Percentiles rank a stretch among this genome's conserved stretches.
These are phyloP conservation scores for Meriones unguiculatus DNA, from an alignment of 2,113 vertebrate genomes.

Conservation along the genomic window DNA sequence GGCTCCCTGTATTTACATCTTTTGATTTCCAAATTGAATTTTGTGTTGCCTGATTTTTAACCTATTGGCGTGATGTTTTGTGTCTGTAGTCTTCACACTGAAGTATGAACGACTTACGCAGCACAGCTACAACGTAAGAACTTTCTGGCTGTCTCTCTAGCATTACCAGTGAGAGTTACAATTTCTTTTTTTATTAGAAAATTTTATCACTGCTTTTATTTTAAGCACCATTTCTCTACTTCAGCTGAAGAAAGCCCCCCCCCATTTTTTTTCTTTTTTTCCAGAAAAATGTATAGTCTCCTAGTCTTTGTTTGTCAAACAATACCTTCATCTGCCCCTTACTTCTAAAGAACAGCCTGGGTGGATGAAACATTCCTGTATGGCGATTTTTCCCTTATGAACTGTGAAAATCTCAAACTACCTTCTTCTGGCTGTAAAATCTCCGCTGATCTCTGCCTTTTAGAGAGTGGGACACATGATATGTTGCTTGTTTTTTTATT, in stretches of 20 bases:
- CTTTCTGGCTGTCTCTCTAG: neutral
- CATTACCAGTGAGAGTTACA: neutral
- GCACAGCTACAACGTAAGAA: too few species aligned
- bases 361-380: neutral
- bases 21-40: neutral
- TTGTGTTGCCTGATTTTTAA: neutral
- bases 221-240: neutral
- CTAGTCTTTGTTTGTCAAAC: neutral
- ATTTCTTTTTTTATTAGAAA: neutral
- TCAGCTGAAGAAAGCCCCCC: neutral
- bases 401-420: neutral
- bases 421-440: neutral
- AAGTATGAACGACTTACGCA: neutral
- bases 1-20: neutral
- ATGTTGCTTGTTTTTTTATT: neutral
- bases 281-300: neutral
- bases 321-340: neutral
- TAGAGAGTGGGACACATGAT: neutral
- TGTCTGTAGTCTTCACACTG: neutral
- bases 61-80: neutral
- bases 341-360: neutral
- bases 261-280: neutral
- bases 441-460: neutral
- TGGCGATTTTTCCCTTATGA: neutral
- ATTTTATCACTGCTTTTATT: too few species aligned